A percentile compares a stretch with the other conserved stretches of the same genome.
phyloP scores from a whole-genome alignment of 2,888 invertebrate species.

The Drosophila lutescens region DNA sequence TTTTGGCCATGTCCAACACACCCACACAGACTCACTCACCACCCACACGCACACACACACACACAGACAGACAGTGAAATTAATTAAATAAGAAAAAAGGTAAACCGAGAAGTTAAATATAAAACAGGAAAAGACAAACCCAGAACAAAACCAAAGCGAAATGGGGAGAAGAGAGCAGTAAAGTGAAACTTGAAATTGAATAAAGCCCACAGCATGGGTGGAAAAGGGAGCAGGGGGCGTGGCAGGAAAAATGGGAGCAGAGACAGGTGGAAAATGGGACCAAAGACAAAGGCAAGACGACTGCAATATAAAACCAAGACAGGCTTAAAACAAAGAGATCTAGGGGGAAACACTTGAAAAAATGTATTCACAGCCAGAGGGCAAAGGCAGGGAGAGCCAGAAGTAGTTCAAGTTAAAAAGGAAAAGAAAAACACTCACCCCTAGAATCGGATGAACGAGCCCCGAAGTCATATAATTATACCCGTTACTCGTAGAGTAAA shows the following conservation, averaged over 20 bases:
- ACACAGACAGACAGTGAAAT: conserved; percentile 58
- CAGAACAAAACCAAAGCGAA: conserved; percentile 50
- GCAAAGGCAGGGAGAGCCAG: background rate
- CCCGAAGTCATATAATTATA: conserved; percentile 46
- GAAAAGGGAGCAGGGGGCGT: conserved; percentile 12
- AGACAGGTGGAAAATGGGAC: conserved; percentile 29
- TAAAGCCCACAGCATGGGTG: conserved; percentile 56
- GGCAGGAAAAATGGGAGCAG: background rate
- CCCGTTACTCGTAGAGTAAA: too few relatives aligned
- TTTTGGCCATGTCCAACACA: conserved; percentile 41
- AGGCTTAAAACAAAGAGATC: conserved; percentile 6
- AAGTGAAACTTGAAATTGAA: conserved; percentile 79
- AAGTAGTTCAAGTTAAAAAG: background rate
- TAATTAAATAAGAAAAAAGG: conserved; percentile 80
- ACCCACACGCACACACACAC: conserved; percentile 22
- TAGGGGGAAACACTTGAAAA: background rate
- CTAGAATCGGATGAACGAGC: conserved; percentile 12
- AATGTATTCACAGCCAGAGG: background rate
- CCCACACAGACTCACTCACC: conserved; percentile 5
- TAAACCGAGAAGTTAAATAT: conserved; percentile 79
- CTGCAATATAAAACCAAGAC: conserved; percentile 56
- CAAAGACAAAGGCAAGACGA: conserved; percentile 52
- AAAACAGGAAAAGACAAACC: conserved; percentile 75
- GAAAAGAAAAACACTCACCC: conserved; percentile 5
- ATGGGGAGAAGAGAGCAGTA: conserved; percentile 20